Evolutionary conservation across 2,797 vertebrate species (phyloP).

Genomic region (Oreochromis mossambicus): DNA sequence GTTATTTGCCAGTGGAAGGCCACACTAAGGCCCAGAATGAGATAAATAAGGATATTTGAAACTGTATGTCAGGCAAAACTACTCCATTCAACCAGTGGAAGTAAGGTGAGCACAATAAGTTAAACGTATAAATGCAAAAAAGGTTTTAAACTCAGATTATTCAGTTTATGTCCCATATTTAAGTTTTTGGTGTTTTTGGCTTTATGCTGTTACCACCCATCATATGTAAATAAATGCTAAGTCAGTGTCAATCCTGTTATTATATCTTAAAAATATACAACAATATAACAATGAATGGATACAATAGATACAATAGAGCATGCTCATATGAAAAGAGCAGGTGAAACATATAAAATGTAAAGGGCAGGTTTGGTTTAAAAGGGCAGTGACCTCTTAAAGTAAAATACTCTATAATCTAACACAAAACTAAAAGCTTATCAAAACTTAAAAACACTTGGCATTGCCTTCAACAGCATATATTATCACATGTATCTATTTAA

Average conservation of each 20-base stretch:
- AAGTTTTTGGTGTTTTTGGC: not conserved
- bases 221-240: not conserved
- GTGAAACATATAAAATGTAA: not conserved
- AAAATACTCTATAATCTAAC: not conserved
- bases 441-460: not conserved
- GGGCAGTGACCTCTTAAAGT: not conserved
- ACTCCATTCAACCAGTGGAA: not conserved
- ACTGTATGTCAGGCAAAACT: not conserved
- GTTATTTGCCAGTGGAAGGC: not conserved
- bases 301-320: not conserved
- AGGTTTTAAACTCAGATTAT: not conserved
- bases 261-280: not conserved
- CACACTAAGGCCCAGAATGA: not conserved
- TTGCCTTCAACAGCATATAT: not conserved
- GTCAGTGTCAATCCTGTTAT: not conserved
- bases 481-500: not conserved
- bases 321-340: not conserved
- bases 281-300: not conserved
- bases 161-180: not conserved
- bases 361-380: not conserved
- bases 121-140: not conserved
- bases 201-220: not conserved
- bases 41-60: rapidly evolving
- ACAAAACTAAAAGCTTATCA: not conserved
- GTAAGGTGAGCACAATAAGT: not conserved